A percentile compares a stretch with the other conserved stretches of the same genome.
These are phyloP conservation scores for Metacarcinus magister DNA, from an alignment of 2,888 invertebrate genomes.

Conservation along the genomic window DNA sequence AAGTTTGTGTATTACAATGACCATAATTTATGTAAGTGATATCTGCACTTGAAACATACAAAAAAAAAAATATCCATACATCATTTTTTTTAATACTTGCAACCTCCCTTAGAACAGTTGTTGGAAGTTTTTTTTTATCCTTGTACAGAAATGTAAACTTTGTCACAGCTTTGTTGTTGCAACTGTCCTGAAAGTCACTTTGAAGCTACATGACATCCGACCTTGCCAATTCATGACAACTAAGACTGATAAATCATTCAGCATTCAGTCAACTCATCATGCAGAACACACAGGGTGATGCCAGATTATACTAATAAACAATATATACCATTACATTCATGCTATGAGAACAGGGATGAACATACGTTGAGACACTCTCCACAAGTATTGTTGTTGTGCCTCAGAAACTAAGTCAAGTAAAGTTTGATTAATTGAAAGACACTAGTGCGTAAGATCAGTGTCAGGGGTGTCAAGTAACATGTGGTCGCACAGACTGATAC, in stretches of 20 bases:
- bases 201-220: background rate
- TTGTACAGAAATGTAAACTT: background rate
- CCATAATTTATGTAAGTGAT: background rate
- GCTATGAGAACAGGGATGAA: conserved; percentile 67
- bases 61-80: too few relatives aligned
- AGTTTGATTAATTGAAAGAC: conserved; percentile 19
- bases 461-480: conserved; percentile 67
- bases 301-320: conserved; percentile 38
- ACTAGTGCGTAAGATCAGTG: conserved; percentile 52
- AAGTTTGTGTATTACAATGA: background rate
- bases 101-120: too few relatives aligned
- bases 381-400: conserved; percentile 50
- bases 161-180: background rate
- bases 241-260: conserved; percentile 4
- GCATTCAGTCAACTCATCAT: background rate
- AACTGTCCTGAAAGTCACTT: background rate
- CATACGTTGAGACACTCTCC: conserved; percentile 37
- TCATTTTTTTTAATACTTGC: too few relatives aligned
- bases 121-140: background rate
- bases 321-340: conserved; percentile 61
- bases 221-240: background rate
- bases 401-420: conserved; percentile 51
- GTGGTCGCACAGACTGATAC: conserved; percentile 47
- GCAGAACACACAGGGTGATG: conserved; percentile 70
- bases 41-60: background rate